Evolutionary conservation across 2,888 invertebrate species (phyloP).

Genomic region (Cantharis flavilabris): DNA sequence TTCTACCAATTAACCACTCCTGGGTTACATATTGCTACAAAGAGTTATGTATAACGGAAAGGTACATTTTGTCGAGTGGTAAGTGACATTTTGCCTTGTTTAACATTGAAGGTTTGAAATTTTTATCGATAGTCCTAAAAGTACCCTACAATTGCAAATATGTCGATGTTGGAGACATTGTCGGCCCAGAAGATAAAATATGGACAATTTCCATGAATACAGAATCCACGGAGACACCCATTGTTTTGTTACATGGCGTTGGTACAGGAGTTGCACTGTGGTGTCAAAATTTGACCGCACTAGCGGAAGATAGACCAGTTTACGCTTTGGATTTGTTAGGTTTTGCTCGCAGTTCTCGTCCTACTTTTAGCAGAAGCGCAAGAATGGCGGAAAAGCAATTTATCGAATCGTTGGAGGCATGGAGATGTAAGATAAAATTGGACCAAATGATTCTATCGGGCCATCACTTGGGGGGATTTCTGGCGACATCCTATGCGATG

Average conservation of each 20-base stretch:
- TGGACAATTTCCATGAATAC: slow-evolving; percentile 67
- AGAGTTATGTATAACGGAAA: not conserved
- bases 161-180: slow-evolving; percentile 59
- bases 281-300: slow-evolving; percentile 84
- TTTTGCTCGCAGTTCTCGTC: slow-evolving; percentile 92
- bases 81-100: not conserved
- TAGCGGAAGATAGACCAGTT: slow-evolving; percentile 72
- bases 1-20: not conserved
- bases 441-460: slow-evolving; percentile 86
- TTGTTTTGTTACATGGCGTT: slow-evolving; percentile 92
- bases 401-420: slow-evolving; percentile 91
- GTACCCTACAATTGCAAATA: slow-evolving; percentile 37
- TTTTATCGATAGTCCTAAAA: not conserved
- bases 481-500: slow-evolving; percentile 85
- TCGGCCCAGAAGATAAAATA: slow-evolving; percentile 63
- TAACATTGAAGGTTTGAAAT: not conserved
- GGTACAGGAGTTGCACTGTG: slow-evolving; percentile 92
- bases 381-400: slow-evolving; percentile 82
- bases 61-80: not conserved
- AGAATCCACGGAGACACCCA: slow-evolving; percentile 69
- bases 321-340: slow-evolving; percentile 49
- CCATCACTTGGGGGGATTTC: slow-evolving; percentile 91
- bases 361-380: slow-evolving; percentile 78
- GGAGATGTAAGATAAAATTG: slow-evolving; percentile 86
- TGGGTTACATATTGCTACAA: not conserved